phyloP scores from a whole-genome alignment of 2,113 vertebrate species.

The Prionailurus bengalensis region DNA sequence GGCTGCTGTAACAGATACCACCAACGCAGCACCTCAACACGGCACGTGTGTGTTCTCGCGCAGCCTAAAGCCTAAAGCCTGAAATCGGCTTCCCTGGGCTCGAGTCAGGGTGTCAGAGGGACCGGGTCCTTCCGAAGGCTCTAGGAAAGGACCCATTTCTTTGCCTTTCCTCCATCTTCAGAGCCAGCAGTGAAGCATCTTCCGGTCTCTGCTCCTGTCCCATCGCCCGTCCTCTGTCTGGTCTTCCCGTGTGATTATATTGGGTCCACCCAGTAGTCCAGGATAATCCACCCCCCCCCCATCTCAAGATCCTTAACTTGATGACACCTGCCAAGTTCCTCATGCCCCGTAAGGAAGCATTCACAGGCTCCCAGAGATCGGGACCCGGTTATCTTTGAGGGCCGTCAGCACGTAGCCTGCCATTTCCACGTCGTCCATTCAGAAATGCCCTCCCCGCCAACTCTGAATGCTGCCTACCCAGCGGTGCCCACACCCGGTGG shows the following conservation, averaged over 20 bases:
- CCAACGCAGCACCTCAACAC: background rate
- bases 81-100: background rate
- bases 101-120: too few species aligned
- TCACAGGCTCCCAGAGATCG: background rate
- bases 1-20: background rate
- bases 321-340: background rate
- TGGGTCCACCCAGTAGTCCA: background rate
- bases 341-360: background rate
- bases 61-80: background rate
- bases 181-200: background rate
- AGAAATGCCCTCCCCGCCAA: background rate
- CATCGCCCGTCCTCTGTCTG: background rate
- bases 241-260: background rate
- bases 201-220: background rate
- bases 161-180: background rate
- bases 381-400: background rate
- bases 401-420: background rate
- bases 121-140: background rate
- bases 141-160: background rate
- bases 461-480: background rate
- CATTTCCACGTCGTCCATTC: rapidly evolving
- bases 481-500: background rate
- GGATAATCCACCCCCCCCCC: background rate
- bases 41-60: background rate
- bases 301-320: background rate